Conservation (phyloP, 2,888 invertebrate species). For the Salticus scenicus region DNA sequence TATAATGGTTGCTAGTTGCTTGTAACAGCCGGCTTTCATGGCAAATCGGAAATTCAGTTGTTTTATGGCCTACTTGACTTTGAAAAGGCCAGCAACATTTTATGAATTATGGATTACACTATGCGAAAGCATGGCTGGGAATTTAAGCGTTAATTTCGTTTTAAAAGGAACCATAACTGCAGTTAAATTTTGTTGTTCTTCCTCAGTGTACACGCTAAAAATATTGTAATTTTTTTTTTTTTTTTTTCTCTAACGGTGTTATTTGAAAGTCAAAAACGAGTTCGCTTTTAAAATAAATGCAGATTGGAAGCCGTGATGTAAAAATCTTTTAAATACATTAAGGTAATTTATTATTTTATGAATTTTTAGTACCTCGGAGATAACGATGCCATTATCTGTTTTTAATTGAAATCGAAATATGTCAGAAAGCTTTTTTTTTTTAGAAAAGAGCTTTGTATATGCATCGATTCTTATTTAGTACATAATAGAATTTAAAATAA, state of each 20-base stretch:
- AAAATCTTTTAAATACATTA: background rate
- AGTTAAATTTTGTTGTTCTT: conserved; percentile 5
- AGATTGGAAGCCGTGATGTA: background rate
- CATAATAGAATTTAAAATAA: no score
- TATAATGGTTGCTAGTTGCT: conserved; percentile 26
- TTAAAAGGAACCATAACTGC: conserved; percentile 32
- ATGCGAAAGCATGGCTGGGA: background rate
- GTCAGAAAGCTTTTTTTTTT: no score
- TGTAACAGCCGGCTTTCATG: conserved; percentile 45
- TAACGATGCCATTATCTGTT: background rate
- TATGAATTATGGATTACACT: conserved; percentile 64
- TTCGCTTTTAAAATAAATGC: background rate
- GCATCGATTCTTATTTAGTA: no score
- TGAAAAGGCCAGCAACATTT: conserved; percentile 18
- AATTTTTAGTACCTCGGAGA: background rate
- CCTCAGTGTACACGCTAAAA: background rate
- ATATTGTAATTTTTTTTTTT: background rate
- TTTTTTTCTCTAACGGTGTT: background rate
- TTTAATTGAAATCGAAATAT: background rate
- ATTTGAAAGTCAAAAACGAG: conserved; percentile 13
- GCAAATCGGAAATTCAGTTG: conserved; percentile 53
- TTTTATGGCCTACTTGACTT: conserved; percentile 42
- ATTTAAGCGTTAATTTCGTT: conserved; percentile 41
- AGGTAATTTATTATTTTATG: background rate
- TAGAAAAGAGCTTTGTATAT: no score